Conservation (phyloP, 2,888 invertebrate genomes). For the Gastrophysa polygoni region DNA sequence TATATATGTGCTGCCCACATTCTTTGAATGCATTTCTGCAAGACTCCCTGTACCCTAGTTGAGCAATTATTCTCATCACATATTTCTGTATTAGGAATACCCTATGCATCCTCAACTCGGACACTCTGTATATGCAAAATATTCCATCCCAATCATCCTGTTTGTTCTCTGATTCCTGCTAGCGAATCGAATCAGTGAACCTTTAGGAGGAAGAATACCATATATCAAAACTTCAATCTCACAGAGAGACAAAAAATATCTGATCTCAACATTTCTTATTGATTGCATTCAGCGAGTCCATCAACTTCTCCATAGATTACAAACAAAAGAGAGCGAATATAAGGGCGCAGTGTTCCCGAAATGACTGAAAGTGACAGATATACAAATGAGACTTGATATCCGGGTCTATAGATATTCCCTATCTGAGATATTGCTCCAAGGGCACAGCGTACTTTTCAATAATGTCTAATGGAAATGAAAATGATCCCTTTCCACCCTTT, state of each 20-base stretch:
- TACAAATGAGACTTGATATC: conserved; percentile 58
- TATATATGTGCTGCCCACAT: no score
- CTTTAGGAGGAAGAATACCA: not conserved
- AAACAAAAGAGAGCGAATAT: conserved; percentile 19
- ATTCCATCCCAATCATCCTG: no score
- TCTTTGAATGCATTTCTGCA: no score
- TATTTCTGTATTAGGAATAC: no score
- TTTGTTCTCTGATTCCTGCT: no score
- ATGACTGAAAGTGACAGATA: conserved; percentile 58
- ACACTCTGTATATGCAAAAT: no score
- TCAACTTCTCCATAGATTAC: conserved; percentile 14
- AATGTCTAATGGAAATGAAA: conserved; percentile 57
- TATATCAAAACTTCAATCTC: not conserved
- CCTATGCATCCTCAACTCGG: no score
- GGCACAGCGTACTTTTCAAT: conserved; percentile 55
- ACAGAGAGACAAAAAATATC: not conserved
- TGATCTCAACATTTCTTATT: conserved; percentile 7
- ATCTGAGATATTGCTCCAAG: conserved; percentile 56
- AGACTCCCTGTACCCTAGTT: no score
- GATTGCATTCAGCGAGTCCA: conserved; percentile 24
- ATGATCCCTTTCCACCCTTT: conserved; percentile 31
- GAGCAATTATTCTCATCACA: no score
- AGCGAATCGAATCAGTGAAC: no score
- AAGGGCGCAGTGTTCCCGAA: conserved; percentile 31
- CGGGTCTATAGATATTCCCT: conserved; percentile 54